Percentiles rank a stretch among this genome's conserved stretches.
Evolutionary conservation across 2,888 invertebrate species (phyloP).

Genomic region (Adelphocoris suturalis): DNA sequence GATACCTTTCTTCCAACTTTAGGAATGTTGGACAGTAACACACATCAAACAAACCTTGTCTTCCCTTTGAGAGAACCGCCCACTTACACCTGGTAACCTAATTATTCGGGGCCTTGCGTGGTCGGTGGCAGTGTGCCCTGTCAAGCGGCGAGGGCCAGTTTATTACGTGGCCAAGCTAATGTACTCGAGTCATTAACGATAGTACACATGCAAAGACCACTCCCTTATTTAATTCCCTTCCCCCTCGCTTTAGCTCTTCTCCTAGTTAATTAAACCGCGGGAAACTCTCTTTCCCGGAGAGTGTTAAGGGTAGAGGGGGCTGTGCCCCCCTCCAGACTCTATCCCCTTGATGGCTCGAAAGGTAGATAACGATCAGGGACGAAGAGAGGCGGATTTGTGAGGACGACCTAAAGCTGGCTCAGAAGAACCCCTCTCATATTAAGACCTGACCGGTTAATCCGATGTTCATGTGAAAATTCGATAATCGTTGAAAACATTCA

Average conservation of each 20-base stretch:
- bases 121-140: neutral
- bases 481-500: too few species aligned
- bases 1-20: too few species aligned
- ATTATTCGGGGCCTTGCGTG: neutral
- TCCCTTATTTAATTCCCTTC: conserved; percentile 64
- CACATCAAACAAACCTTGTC: too few species aligned
- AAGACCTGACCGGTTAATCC: too few species aligned
- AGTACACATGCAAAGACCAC: conserved; percentile 70
- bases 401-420: neutral
- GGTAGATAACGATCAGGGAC: conserved; percentile 4
- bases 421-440: too few species aligned
- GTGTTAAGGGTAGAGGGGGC: neutral
- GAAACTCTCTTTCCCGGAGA: neutral
- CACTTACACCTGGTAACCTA: too few species aligned
- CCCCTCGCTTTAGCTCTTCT: neutral
- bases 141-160: neutral
- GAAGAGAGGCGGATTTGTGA: neutral
- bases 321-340: neutral
- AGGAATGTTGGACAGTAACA: too few species aligned
- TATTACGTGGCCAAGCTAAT: conserved; percentile 46
- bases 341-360: conserved; percentile 3
- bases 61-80: too few species aligned
- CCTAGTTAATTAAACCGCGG: conserved; percentile 4
- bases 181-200: conserved; percentile 65
- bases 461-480: too few species aligned